Evolutionary conservation across 2,888 invertebrate species (phyloP).

Genomic region (Thera obeliscata): DNA sequence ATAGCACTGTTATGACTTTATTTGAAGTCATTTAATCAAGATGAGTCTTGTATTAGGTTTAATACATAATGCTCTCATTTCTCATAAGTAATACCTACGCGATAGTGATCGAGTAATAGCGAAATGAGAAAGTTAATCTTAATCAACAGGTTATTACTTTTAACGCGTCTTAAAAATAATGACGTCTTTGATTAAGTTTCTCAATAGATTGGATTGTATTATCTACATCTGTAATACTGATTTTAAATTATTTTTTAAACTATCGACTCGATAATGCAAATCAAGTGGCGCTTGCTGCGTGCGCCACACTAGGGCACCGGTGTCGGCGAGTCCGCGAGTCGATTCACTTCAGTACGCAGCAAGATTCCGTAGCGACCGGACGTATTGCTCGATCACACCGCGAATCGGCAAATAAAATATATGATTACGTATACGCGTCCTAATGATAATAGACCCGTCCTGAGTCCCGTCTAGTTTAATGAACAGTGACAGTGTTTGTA

Average conservation of each 20-base stretch:
- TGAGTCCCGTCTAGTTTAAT: slow-evolving; percentile 54
- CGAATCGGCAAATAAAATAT: slow-evolving; percentile 60
- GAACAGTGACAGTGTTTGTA: slow-evolving; percentile 54
- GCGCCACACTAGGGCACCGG: slow-evolving; percentile 69
- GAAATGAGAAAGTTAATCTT: slow-evolving; percentile 20
- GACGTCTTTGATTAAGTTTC: slow-evolving; percentile 14
- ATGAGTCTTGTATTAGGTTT: neutral
- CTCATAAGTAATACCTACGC: neutral
- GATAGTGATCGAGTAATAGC: neutral
- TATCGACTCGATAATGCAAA: slow-evolving; percentile 71
- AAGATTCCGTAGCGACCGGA: slow-evolving; percentile 56
- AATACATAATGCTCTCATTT: neutral
- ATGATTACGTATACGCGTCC: slow-evolving; percentile 66
- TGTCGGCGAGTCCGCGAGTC: slow-evolving; percentile 48
- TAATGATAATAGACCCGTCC: slow-evolving; percentile 59
- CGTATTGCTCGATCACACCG: slow-evolving; percentile 50
- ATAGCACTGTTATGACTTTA: neutral
- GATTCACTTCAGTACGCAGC: slow-evolving; percentile 74
- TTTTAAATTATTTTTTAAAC: slow-evolving; percentile 46
- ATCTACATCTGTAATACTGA: slow-evolving; percentile 21
- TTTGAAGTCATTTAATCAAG: neutral
- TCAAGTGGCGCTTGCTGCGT: slow-evolving; percentile 62
- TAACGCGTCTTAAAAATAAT: slow-evolving; percentile 12
- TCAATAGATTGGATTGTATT: slow-evolving; percentile 17
- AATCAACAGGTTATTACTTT: slow-evolving; percentile 16